A percentile compares a stretch with the other conserved stretches of the same genome.
Conservation (phyloP, 2,797 vertebrate genomes). For the Pangasius djambal region DNA sequence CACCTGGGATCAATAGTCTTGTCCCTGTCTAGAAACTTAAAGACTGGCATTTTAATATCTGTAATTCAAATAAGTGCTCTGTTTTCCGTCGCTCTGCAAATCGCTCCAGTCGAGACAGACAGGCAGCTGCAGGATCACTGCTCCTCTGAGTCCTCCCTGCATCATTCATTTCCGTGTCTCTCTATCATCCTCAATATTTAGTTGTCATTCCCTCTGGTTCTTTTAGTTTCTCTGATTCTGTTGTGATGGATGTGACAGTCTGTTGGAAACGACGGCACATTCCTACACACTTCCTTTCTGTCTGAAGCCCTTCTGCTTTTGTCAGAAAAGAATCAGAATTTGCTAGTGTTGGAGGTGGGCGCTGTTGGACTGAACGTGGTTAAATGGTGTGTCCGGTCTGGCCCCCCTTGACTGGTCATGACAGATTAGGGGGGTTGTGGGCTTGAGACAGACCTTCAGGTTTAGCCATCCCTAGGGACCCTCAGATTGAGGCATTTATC, state of each 20-base stretch:
- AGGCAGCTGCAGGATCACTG: constrained; percentile 43
- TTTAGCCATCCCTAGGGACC: constrained; percentile 62
- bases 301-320: constrained; percentile 6
- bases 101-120: constrained; percentile 39
- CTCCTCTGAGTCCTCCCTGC: constrained; percentile 31
- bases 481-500: constrained; percentile 76
- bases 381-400: constrained; percentile 30
- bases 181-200: constrained; percentile 19
- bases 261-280: background rate
- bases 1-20: constrained; percentile 81
- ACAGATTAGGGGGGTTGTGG: constrained; percentile 53
- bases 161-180: constrained; percentile 35
- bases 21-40: constrained; percentile 71
- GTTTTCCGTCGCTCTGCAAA: constrained; percentile 72
- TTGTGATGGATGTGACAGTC: constrained; percentile 10
- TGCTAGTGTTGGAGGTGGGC: constrained; percentile 16
- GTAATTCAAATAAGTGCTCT: constrained; percentile 80
- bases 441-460: constrained; percentile 41
- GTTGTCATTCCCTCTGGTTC: constrained; percentile 17
- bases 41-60: constrained; percentile 80
- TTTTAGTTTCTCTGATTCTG: constrained; percentile 22
- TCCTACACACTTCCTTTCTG: background rate
- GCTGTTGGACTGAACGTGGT: constrained; percentile 41
- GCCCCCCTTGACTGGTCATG: constrained; percentile 23
- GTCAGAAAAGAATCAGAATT: background rate